Base-by-base conservation (phyloP, 2,797 vertebrate species). In the Neosalanx taihuensis region DNA sequence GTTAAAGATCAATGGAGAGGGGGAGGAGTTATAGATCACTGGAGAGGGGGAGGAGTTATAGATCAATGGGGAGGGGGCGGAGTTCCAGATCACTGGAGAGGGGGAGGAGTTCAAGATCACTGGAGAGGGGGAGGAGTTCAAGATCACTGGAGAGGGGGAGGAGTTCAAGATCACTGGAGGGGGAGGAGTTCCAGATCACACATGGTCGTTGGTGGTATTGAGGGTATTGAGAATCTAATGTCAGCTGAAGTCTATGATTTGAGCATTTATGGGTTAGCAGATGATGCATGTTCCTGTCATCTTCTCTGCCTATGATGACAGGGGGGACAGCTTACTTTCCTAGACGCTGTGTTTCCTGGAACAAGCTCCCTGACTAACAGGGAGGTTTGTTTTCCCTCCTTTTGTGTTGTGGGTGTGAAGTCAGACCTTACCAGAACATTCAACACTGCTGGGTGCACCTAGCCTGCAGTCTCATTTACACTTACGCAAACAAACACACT, bases 401-500 rank as follows among this genome's bases (percentile, higher is more conserved):
- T 41, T 41, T 41, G 37, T 46, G 41, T 12, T 46, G 12, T 46
- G 41, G 7, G 41, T 3, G 41, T 46, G 41, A 46, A 12, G 9
- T 46, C 12, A 46, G 12, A 46, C 41, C 41, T 12, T 46, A 46
- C 9, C 12, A 9, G 41, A 46, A 46, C 41, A 46, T 46, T 46
- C 41, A 46, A 46, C 41, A 46, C 41, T 46, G 10, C 41, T 46
- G 41, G 41, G 41, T 46, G 41, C 10, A 12, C 41, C 10, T 46
- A 12, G 66, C n/a, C 49, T 57, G 79, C 81, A 86, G 88, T 85
- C 85, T 87, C 86, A 89, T 86, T 81, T 81, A 81, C 79, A 78
- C 76, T 75, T 70, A 82, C 79, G 73, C 84, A 89, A 88, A 90
- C 85, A 91, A 90, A 92, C 86, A 89, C 12, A 62, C 72, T 84